These are phyloP conservation scores for Sylvicola cinctus DNA, from an alignment of 2,888 invertebrate genomes.

Conservation along the genomic window DNA sequence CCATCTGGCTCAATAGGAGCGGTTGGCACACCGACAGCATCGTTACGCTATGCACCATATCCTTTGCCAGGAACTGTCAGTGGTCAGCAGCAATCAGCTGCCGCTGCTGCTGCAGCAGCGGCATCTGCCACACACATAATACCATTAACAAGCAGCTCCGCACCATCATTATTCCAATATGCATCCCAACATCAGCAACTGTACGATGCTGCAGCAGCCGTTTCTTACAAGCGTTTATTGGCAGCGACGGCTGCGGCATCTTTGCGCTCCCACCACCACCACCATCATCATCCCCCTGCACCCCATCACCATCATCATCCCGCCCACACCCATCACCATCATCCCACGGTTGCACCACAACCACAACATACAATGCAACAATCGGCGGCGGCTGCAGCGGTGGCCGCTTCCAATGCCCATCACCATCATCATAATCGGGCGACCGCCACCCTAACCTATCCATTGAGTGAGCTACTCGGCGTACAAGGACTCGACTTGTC, in stretches of 20 bases:
- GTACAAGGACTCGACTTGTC: constrained; percentile 43
- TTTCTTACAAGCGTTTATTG: constrained; percentile 23
- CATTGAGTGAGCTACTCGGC: constrained; percentile 49
- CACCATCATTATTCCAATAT: constrained; percentile 29
- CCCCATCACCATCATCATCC: constrained; percentile 18
- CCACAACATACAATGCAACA: constrained; percentile 10
- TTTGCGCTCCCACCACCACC: constrained; percentile 15
- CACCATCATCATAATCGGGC: constrained; percentile 21
- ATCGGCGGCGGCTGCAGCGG: constrained; percentile 2
- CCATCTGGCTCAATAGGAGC: constrained; percentile 30
- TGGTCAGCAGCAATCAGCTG: constrained; percentile 16
- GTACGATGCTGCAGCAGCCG: constrained; percentile 20
- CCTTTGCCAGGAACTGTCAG: constrained; percentile 31
- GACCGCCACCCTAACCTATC: constrained; percentile 39
- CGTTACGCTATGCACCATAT: constrained; percentile 40
- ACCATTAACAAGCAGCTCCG: constrained; percentile 20
- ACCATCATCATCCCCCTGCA: constrained; percentile 26
- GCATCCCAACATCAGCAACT: constrained; percentile 35
- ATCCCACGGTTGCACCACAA: constrained; percentile 14
- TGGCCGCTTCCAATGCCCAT: constrained; percentile 21
- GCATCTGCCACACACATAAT: constrained; percentile 14
- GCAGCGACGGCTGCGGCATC: constrained; percentile 24
- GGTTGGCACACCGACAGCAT: constrained; percentile 24
- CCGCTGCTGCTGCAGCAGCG: constrained; percentile 12
- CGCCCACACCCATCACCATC: constrained; percentile 16